phyloP scores from a whole-genome alignment of 2,113 vertebrate genomes.

The Gnathonemus longibarbis region DNA sequence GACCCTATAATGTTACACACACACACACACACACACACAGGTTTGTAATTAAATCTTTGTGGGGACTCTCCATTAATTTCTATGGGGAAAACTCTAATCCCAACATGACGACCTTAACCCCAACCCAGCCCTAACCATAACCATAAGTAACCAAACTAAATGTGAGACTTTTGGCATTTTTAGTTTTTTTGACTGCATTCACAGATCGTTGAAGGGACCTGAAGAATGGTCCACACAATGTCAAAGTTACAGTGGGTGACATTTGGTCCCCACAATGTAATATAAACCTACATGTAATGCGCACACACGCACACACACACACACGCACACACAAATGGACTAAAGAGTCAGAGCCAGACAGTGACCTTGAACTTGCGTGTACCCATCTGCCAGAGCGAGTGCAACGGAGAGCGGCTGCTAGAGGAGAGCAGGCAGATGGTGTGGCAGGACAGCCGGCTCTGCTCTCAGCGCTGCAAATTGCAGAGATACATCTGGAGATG shows the following conservation, averaged over 20 bases:
- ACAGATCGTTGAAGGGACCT: background rate
- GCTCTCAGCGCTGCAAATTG: background rate
- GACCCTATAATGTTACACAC: too few relatives aligned
- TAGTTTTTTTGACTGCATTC: background rate
- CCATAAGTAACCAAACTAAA: background rate
- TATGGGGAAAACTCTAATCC: too few relatives aligned
- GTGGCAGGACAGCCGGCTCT: slow-evolving; percentile 29
- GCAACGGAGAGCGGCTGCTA: background rate
- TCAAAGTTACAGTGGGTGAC: background rate
- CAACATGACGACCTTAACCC: too few relatives aligned
- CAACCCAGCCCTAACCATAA: background rate
- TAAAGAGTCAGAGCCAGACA: slow-evolving; percentile 30
- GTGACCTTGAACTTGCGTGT: slow-evolving; percentile 29
- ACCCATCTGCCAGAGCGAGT: slow-evolving; percentile 35
- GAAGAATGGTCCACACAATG: background rate
- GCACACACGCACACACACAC: background rate
- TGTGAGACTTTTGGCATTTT: background rate
- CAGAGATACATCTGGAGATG: slow-evolving; percentile 1
- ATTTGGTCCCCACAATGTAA: background rate
- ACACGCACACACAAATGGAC: background rate
- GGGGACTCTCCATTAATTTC: too few relatives aligned
- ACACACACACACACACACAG: too few relatives aligned
- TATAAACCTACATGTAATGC: background rate
- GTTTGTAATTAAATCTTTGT: too few relatives aligned
- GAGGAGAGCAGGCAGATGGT: slow-evolving; percentile 34